A percentile compares a stretch with the other conserved stretches of the same genome.
Evolutionary conservation across 2,113 vertebrate species (phyloP).

Genomic region (Colius striatus): DNA sequence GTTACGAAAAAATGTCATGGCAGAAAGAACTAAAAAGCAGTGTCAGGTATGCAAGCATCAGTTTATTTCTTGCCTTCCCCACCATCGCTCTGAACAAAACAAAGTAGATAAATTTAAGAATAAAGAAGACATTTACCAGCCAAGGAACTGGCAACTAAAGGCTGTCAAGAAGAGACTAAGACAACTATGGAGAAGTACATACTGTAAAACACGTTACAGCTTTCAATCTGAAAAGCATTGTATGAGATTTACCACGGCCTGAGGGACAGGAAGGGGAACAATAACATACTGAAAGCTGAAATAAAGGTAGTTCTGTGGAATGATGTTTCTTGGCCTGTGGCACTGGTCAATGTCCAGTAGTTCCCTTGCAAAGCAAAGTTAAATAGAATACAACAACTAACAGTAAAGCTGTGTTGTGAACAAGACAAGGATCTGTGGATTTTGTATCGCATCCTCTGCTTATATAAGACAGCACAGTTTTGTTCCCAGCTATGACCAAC

Average conservation of each 20-base stretch:
- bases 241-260: conserved; percentile 22
- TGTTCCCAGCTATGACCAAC: not conserved
- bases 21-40: not conserved
- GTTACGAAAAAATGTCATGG: not conserved
- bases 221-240: conserved; percentile 52
- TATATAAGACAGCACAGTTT: not conserved
- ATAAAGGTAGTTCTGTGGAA: not conserved
- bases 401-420: not conserved
- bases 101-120: conserved; percentile 29
- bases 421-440: not conserved
- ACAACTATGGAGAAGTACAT: conserved; percentile 1
- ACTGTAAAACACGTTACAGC: not conserved
- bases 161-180: conserved; percentile 26
- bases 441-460: not conserved
- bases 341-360: not conserved
- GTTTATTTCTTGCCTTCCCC: not conserved
- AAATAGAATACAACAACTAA: not conserved
- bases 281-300: conserved; percentile 4
- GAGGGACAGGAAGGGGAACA: not conserved
- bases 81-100: conserved; percentile 12
- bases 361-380: conserved; percentile 23
- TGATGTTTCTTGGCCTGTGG: conserved; percentile 17
- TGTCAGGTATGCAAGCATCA: not conserved
- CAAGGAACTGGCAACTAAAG: conserved; percentile 2
- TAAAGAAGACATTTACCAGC: conserved; percentile 22